Evolutionary conservation across 2,113 vertebrate species (phyloP).

Genomic region (Rousettus leschenaultii): DNA sequence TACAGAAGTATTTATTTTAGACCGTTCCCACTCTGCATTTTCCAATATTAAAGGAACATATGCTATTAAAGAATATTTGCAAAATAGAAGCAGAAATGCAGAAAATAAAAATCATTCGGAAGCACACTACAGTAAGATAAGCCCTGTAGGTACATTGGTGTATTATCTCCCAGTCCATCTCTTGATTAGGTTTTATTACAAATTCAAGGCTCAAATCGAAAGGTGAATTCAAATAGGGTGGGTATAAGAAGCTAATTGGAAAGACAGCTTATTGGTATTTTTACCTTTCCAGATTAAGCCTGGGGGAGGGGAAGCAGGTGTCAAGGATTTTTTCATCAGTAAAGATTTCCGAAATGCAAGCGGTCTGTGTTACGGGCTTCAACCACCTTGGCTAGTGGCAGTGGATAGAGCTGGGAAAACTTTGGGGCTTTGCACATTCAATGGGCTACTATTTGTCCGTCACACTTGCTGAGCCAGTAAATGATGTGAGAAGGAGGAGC

Average conservation of each 20-base stretch:
- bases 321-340: background rate
- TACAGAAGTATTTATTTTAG: background rate
- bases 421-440: background rate
- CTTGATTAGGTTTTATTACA: background rate
- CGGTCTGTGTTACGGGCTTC: background rate
- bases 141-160: background rate
- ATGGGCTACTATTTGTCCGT: background rate
- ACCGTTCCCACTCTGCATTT: background rate
- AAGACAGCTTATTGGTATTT: background rate
- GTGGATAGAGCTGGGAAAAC: background rate
- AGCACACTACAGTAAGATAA: background rate
- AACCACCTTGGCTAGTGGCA: background rate
- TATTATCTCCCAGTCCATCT: background rate
- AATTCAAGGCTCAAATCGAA: background rate
- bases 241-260: background rate
- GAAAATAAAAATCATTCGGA: background rate
- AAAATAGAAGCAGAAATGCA: conserved; percentile 12
- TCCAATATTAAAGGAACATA: background rate
- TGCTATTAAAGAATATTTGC: background rate
- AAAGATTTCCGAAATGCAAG: background rate
- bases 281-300: background rate
- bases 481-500: background rate
- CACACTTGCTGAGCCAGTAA: background rate
- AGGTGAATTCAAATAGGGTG: background rate
- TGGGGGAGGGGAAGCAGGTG: background rate